Conservation (phyloP, 2,888 invertebrate genomes). For the Andrena minutula region DNA sequence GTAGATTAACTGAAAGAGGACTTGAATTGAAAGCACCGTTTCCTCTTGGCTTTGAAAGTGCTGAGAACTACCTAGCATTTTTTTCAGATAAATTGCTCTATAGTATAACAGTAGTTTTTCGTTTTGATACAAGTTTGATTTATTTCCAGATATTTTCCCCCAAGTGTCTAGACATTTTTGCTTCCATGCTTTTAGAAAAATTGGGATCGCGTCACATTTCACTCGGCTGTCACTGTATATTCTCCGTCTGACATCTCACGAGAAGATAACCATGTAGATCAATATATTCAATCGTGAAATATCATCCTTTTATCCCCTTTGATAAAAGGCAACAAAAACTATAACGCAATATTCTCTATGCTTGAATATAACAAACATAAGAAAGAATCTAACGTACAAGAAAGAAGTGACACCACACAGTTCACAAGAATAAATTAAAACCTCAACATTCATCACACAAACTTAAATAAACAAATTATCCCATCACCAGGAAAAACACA, state of each 20-base stretch:
- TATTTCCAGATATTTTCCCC: background rate
- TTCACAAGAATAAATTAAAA: too few species aligned
- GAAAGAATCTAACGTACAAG: background rate
- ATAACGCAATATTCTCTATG: background rate
- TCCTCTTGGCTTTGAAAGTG: too few species aligned
- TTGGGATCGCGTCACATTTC: background rate
- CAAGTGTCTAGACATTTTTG: background rate
- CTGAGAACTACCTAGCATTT: too few species aligned
- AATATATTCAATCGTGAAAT: constrained; percentile 19
- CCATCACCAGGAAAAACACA: too few species aligned
- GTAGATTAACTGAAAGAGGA: too few species aligned
- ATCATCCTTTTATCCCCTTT: background rate
- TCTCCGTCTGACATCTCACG: background rate
- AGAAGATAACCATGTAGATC: background rate
- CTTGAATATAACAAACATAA: background rate
- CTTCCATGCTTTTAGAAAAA: background rate
- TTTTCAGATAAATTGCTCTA: background rate
- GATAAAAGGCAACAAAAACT: background rate
- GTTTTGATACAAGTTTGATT: background rate
- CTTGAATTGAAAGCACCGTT: too few species aligned
- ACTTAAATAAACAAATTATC: too few species aligned
- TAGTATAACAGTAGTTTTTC: background rate
- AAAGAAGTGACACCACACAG: background rate
- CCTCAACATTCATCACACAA: too few species aligned
- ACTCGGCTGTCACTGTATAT: constrained; percentile 2